These are phyloP conservation scores for Euura lappo DNA, from an alignment of 1,140 invertebrate genomes.

Conservation along the genomic window DNA sequence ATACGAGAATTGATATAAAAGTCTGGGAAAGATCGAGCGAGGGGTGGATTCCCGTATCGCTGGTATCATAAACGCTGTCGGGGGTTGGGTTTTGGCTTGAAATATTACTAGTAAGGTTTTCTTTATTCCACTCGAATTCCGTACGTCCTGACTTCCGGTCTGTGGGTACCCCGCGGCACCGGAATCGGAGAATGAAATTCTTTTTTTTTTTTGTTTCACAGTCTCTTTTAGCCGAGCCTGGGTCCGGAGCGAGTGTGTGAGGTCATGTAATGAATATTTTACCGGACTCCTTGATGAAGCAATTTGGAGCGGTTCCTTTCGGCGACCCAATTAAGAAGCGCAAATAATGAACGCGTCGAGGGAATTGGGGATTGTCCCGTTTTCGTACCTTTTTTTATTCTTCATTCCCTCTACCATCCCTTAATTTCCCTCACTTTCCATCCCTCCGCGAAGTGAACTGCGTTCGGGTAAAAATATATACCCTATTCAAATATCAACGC, in stretches of 20 bases:
- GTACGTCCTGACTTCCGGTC: neutral
- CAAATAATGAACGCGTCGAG: constrained; percentile 27
- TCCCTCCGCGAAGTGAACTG: neutral
- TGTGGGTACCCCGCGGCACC: neutral
- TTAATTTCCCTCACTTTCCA: too few species aligned
- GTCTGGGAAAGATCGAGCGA: neutral
- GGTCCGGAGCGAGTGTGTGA: neutral
- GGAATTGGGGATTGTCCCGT: neutral
- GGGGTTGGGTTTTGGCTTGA: neutral
- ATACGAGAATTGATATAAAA: too few species aligned
- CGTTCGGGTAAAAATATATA: neutral
- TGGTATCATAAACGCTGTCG: neutral
- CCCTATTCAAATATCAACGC: neutral
- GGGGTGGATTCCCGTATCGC: neutral
- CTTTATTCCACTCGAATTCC: neutral
- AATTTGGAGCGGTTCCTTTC: constrained; percentile 7
- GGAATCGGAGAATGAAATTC: neutral
- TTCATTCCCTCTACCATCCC: too few species aligned
- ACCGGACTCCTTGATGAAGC: neutral
- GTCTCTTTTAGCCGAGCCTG: neutral
- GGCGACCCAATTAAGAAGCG: constrained; percentile 36
- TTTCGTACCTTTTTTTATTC: neutral
- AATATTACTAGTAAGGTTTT: neutral
- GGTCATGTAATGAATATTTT: neutral
- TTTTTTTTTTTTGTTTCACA: neutral